Conservation (phyloP, 2,113 vertebrate species). For the Hiodon alosoides region DNA sequence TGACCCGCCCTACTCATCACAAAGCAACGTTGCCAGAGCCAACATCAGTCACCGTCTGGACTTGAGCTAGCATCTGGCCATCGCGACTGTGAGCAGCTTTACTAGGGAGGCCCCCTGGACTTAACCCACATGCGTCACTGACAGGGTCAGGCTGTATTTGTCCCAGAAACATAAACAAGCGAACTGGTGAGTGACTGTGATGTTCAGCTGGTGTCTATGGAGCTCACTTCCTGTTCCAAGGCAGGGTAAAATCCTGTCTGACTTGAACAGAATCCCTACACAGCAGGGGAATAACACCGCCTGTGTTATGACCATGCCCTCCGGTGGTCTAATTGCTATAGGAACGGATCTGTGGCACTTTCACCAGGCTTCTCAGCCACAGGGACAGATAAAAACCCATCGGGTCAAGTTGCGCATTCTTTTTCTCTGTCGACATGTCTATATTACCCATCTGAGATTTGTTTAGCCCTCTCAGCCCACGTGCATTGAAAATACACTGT, state of each 20-base stretch:
- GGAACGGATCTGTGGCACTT: not conserved
- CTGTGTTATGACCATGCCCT: slow-evolving; percentile 10
- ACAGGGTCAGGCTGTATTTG: not conserved
- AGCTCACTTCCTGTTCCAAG: not conserved
- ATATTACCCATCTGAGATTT: too few relatives aligned
- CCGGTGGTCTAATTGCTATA: slow-evolving; percentile 10
- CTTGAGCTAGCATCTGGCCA: too few relatives aligned
- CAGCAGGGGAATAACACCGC: slow-evolving; percentile 19
- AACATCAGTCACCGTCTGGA: too few relatives aligned
- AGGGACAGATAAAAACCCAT: not conserved
- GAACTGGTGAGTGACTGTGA: not conserved
- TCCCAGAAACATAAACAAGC: too few relatives aligned
- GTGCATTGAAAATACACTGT: too few relatives aligned
- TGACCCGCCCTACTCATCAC: too few relatives aligned
- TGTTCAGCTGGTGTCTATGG: not conserved
- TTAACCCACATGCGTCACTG: too few relatives aligned
- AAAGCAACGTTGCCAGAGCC: too few relatives aligned
- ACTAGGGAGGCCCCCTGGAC: too few relatives aligned
- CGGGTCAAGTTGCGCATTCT: not conserved
- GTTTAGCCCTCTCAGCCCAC: too few relatives aligned
- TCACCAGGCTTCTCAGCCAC: not conserved
- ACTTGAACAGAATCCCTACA: slow-evolving; percentile 37
- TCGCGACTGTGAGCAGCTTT: too few relatives aligned
- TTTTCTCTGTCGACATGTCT: not conserved
- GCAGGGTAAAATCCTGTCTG: not conserved